Percentiles rank a stretch among this genome's conserved stretches.
Conservation (phyloP, 1,140 invertebrate genomes). For the Caenorhabditis brenneri region DNA sequence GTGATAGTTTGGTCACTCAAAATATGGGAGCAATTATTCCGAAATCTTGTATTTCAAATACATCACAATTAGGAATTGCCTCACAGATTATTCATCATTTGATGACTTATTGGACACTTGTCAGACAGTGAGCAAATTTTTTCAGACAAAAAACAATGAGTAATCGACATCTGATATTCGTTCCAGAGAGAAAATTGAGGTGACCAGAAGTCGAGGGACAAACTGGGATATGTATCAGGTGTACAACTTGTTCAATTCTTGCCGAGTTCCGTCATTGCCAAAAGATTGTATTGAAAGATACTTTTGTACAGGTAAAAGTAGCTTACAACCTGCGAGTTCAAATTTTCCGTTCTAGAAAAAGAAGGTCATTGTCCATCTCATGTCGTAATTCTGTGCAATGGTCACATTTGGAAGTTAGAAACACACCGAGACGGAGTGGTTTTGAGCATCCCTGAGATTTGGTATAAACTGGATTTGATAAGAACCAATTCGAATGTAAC, state of each 20-base stretch:
- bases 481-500: not conserved
- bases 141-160: not conserved
- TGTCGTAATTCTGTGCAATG: slow-evolving; percentile 8
- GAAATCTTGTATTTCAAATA: not conserved
- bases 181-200: slow-evolving; percentile 19
- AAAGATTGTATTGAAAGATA: slow-evolving; percentile 9
- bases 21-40: slow-evolving; percentile 46
- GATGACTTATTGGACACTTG: slow-evolving; percentile 30
- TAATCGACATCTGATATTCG: not conserved
- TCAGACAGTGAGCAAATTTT: slow-evolving; percentile 28
- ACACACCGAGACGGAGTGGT: not conserved
- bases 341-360: not conserved
- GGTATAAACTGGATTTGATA: not conserved
- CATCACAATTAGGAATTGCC: not conserved
- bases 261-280: not conserved
- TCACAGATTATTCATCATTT: slow-evolving; percentile 5
- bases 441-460: not conserved
- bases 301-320: not conserved
- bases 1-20: not conserved
- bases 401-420: not conserved
- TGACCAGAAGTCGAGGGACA: not conserved
- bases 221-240: slow-evolving; percentile 42
- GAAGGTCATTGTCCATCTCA: slow-evolving; percentile 25
- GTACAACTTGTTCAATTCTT: slow-evolving; percentile 31
- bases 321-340: not conserved